Percentiles rank a stretch among this genome's conserved stretches.
Conservation (phyloP, 92 coral and sea anemone genomes). For the Galaxea fascicularis region DNA sequence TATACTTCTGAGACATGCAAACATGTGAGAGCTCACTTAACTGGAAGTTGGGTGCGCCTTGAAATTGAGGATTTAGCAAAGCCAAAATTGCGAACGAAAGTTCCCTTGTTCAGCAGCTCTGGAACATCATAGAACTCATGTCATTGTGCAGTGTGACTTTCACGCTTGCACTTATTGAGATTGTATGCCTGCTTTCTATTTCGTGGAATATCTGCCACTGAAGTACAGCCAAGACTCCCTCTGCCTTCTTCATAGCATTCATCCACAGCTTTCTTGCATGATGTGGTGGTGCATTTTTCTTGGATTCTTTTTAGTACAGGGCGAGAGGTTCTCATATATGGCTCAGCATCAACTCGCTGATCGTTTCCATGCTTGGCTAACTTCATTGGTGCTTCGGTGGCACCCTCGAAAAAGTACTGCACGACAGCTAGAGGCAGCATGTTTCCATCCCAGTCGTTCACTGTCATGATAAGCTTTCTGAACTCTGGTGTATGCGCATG, state of each 20-base stretch:
- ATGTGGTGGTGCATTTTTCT: constrained; percentile 51
- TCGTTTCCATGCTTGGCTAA: constrained; percentile 52
- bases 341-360: constrained; percentile 46
- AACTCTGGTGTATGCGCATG: constrained; percentile 53
- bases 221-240: constrained; percentile 54
- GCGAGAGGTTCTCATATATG: constrained; percentile 60
- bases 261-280: constrained; percentile 65
- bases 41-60: constrained; percentile 50
- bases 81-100: constrained; percentile 62
- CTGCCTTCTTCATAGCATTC: constrained; percentile 65
- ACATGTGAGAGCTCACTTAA: constrained; percentile 50
- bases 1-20: constrained; percentile 27
- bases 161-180: constrained; percentile 33
- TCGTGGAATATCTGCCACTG: constrained; percentile 64
- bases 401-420: constrained; percentile 61
- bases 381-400: constrained; percentile 57
- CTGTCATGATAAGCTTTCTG: constrained; percentile 62
- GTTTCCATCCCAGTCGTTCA: constrained; percentile 37
- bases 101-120: constrained; percentile 59
- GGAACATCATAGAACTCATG: constrained; percentile 64
- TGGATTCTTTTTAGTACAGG: constrained; percentile 36
- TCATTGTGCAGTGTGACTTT: constrained; percentile 18
- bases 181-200: constrained; percentile 57
- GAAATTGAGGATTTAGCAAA: constrained; percentile 52
- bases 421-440: constrained; percentile 55